These are phyloP conservation scores for Scomber scombrus DNA, from an alignment of 2,113 vertebrate species.

Conservation along the genomic window DNA sequence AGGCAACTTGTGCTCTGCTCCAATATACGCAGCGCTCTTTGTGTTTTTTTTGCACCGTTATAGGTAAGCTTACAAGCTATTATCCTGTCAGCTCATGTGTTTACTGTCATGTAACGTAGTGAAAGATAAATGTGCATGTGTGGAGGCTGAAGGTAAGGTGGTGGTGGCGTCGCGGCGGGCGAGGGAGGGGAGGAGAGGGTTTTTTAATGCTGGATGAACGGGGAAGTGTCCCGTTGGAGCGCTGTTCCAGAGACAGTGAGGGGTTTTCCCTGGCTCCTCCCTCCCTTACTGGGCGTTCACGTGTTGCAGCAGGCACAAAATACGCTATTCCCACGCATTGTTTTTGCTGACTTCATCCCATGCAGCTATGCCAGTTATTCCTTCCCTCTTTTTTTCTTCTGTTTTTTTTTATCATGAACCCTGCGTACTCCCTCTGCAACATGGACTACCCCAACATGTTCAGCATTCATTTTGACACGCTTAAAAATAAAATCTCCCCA, in stretches of 20 bases:
- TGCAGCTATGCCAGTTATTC: background rate
- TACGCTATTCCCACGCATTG: slow-evolving; percentile 72
- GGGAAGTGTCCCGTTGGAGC: slow-evolving; percentile 72
- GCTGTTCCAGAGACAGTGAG: slow-evolving; percentile 86
- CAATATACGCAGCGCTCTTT: slow-evolving; percentile 26
- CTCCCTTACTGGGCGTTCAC: slow-evolving; percentile 85
- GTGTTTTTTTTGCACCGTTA: background rate
- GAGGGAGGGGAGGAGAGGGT: background rate
- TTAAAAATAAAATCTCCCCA: background rate
- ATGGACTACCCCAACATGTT: no score
- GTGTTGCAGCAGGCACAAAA: slow-evolving; percentile 78
- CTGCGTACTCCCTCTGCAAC: background rate
- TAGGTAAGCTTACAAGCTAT: slow-evolving; percentile 31
- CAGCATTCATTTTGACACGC: slow-evolving; percentile 1
- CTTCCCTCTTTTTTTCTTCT: no score
- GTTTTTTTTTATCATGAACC: no score
- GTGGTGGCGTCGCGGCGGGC: slow-evolving; percentile 1
- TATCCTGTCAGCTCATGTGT: background rate
- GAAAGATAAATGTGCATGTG: slow-evolving; percentile 15
- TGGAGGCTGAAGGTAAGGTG: background rate
- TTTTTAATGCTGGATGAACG: slow-evolving; percentile 49
- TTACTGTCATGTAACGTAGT: background rate
- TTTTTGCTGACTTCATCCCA: slow-evolving; percentile 58
- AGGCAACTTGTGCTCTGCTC: slow-evolving; percentile 16
- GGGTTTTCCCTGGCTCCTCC: slow-evolving; percentile 99